Percentiles rank a stretch among this genome's conserved stretches.
Evolutionary conservation across 2,888 invertebrate genomes (phyloP).

Genomic region (Tetropium fuscum): DNA sequence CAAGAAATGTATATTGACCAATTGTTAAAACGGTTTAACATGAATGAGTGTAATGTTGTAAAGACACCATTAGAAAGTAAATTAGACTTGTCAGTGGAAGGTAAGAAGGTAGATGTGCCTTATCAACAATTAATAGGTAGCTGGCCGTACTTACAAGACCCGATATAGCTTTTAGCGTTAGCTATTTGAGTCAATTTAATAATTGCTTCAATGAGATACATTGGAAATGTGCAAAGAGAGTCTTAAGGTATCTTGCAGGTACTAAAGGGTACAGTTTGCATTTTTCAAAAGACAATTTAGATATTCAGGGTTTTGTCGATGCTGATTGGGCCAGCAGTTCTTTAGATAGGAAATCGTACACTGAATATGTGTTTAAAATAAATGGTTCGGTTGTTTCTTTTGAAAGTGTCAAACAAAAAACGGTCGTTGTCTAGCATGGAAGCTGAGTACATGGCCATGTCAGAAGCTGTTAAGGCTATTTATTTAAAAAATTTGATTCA

Average conservation of each 20-base stretch:
- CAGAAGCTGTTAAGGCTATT: conserved; percentile 11
- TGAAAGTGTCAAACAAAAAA: conserved; percentile 13
- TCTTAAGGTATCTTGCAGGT: conserved; percentile 19
- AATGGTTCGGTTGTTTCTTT: neutral
- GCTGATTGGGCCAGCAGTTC: conserved; percentile 15
- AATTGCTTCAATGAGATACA: conserved; percentile 21
- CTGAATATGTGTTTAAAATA: neutral
- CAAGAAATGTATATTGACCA: neutral
- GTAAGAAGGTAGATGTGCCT: neutral
- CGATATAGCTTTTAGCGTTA: conserved; percentile 33
- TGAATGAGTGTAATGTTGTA: neutral
- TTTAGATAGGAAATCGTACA: neutral
- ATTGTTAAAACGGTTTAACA: neutral
- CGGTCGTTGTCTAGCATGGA: neutral
- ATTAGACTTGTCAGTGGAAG: neutral
- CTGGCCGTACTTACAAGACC: conserved; percentile 26
- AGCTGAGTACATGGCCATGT: conserved; percentile 28
- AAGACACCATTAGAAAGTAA: neutral
- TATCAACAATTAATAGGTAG: neutral
- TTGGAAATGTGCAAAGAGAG: conserved; percentile 35
- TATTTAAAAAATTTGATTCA: conserved; percentile 28
- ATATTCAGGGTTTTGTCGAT: conserved; percentile 20
- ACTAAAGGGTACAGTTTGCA: conserved; percentile 22
- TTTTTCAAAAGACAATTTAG: conserved; percentile 16
- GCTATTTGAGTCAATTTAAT: conserved; percentile 41